Evolutionary conservation across 2,113 vertebrate genomes (phyloP).

Genomic region (Chamaetylas fuelleborni): DNA sequence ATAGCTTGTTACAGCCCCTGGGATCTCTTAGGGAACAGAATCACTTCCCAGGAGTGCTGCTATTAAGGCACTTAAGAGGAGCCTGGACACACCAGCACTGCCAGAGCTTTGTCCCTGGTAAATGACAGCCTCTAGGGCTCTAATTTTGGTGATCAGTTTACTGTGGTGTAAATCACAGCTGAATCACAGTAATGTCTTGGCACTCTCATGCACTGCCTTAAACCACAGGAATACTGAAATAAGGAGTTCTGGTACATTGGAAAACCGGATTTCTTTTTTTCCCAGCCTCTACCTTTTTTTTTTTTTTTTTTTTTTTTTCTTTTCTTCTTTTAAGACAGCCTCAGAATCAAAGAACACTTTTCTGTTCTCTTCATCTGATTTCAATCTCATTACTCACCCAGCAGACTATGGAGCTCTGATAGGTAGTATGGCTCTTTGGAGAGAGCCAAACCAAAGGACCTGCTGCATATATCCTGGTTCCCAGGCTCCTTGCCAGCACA

Average conservation of each 20-base stretch:
- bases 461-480: not conserved
- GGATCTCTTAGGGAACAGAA: not conserved
- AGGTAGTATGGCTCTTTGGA: not conserved
- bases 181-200: not conserved
- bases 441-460: not conserved
- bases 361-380: not conserved
- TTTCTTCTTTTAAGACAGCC: not conserved
- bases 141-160: not conserved
- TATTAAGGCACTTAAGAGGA: not conserved
- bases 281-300: not conserved
- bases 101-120: not conserved
- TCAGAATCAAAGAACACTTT: not conserved
- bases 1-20: not conserved
- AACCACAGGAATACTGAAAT: conserved; percentile 12
- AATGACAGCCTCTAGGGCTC: not conserved
- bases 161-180: not conserved
- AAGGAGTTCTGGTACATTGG: not conserved
- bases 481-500: conserved; percentile 40
- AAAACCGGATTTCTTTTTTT: not conserved
- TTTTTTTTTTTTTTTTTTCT: too few species aligned
- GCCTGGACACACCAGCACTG: not conserved
- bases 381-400: not conserved
- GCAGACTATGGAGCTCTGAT: not conserved
- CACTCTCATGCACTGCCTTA: not conserved
- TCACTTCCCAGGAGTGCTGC: not conserved